phyloP scores from a whole-genome alignment of 2,113 vertebrate species.

The Muntiacus muntjak region DNA sequence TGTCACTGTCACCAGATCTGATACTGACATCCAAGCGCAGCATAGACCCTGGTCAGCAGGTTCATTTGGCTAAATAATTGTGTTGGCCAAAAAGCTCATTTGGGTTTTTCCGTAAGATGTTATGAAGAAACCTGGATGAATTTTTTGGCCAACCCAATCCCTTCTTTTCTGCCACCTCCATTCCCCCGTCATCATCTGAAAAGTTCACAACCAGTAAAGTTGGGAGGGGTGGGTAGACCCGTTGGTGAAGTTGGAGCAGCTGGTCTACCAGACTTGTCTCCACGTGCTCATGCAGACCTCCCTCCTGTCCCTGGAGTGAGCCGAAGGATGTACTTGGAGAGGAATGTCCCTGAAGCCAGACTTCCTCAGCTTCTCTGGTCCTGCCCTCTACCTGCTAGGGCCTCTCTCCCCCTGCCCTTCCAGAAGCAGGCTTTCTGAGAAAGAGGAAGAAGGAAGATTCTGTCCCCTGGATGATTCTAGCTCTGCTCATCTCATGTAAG shows the following conservation, averaged over 20 bases:
- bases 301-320: neutral
- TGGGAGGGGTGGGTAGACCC: neutral
- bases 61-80: neutral
- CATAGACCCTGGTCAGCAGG: neutral
- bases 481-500: neutral
- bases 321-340: neutral
- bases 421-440: neutral
- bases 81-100: neutral
- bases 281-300: rapidly evolving
- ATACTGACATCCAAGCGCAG: neutral
- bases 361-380: neutral
- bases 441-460: neutral
- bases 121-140: neutral
- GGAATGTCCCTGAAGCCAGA: neutral
- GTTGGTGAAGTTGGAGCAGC: neutral
- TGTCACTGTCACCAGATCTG: neutral
- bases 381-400: neutral
- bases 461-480: neutral
- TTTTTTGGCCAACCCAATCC: neutral
- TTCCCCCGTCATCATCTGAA: neutral
- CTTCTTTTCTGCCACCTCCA: neutral
- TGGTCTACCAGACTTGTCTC: neutral
- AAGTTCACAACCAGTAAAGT: neutral
- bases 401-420: neutral
- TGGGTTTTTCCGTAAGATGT: neutral